phyloP scores from a whole-genome alignment of 2,113 vertebrate genomes.

The Pomatostomus ruficeps region DNA sequence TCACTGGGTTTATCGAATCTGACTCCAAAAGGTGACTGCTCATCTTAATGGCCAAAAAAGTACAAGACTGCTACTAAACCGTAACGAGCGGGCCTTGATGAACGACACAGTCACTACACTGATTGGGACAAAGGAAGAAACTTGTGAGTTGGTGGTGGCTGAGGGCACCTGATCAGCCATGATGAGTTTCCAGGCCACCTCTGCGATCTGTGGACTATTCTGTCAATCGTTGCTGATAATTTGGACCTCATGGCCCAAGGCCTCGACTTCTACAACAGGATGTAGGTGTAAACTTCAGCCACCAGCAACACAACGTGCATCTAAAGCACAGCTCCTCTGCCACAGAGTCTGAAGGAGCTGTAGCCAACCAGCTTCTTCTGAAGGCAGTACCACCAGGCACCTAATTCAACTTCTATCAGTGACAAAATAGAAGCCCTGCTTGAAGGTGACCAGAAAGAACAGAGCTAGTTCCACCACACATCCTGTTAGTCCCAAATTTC shows the following conservation, averaged over 20 bases:
- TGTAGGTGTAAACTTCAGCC: not conserved
- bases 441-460: not conserved
- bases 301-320: not conserved
- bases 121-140: not conserved
- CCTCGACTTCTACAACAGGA: not conserved
- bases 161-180: not conserved
- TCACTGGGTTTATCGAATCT: fast-evolving
- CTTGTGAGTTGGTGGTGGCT: not conserved
- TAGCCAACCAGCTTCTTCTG: not conserved
- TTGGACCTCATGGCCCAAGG: not conserved
- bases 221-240: not conserved
- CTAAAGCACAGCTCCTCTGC: not conserved
- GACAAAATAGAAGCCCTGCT: not conserved
- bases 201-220: not conserved
- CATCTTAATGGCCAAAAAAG: not conserved
- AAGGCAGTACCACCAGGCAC: not conserved
- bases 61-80: not conserved
- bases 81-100: not conserved
- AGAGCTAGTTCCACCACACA: not conserved
- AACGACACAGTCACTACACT: not conserved
- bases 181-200: not conserved
- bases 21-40: not conserved
- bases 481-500: not conserved
- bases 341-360: not conserved
- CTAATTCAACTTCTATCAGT: not conserved